Base-by-base conservation (phyloP, 64 coral and sea anemone genomes). In the Montipora sp. region DNA sequence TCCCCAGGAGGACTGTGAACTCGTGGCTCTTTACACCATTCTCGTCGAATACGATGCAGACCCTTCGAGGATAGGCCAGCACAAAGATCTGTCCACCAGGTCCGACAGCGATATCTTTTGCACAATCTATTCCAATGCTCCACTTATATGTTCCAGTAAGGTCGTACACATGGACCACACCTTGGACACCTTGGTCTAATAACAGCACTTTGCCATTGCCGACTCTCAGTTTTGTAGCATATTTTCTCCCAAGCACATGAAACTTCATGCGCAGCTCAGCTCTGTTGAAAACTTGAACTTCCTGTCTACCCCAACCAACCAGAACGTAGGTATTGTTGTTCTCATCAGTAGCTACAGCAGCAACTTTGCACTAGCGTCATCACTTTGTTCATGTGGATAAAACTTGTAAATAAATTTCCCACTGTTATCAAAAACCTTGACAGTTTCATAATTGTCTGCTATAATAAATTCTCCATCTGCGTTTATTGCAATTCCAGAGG, bases 351-450 rank as follows among this genome's bases (percentile, higher is more conserved):
- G 80, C 79, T 18, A 94, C 72, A 67, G 7, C 70, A 19, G 9
- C 15, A 65, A 21, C 8, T 27, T 20, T 65, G 58, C 21, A 22
- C 19, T 18, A 59, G 14, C 15, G 87, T 84, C 46, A 15, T 96
- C 23, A 23, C 23, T 73, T 10, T 73, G 86, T 36, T 1, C n/a
- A 51, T 13, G 12, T 8, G 51, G 51, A 57, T 57, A 8, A 4
- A 89, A 58, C 15, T 23, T 7, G 8, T 15, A 11, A 1, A 78
- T 11, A 67, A 94, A 90, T 23, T 94, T 77, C 11, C 92, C 92
- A 8, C 18, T 83, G n/a, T 14, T 77, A 14, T 77, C 75, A n/a
- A 77, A 77, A 14, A 49, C 44, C 44, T 51, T 77, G 14, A 77
- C 14, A 7, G 46, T 77, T 47, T 77, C 44, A 11, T 5, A 3